Percentiles rank a stretch among this genome's conserved stretches.
phyloP scores from a whole-genome alignment of 2,888 invertebrate genomes.

The Alviniconcha strummeri region DNA sequence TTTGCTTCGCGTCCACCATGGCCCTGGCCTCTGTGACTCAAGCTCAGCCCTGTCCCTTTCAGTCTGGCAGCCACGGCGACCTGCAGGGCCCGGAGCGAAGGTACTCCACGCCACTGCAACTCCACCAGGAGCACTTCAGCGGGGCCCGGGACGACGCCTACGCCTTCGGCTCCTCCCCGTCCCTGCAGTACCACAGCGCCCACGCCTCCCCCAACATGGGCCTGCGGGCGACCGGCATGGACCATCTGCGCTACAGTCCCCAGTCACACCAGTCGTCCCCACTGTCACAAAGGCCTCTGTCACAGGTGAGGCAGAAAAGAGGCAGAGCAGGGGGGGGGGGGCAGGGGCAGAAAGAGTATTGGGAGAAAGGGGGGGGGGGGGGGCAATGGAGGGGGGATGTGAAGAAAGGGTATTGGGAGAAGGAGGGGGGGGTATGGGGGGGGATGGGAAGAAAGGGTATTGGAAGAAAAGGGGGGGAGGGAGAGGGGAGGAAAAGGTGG shows the following conservation, averaged over 20 bases:
- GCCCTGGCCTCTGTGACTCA: no score
- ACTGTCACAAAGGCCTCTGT: conserved; percentile 10
- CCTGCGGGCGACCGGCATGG: conserved; percentile 33
- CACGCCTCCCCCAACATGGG: conserved; percentile 34
- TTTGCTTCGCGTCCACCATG: no score
- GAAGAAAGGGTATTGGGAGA: no score
- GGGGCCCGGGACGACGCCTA: conserved; percentile 59
- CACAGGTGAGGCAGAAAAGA: background rate
- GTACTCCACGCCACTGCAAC: conserved; percentile 50
- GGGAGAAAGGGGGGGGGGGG: background rate
- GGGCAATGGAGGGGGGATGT: no score
- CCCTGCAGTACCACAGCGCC: conserved; percentile 40
- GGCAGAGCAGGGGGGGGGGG: no score
- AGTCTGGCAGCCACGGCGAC: conserved; percentile 54
- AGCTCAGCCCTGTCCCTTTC: background rate
- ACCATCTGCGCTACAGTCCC: conserved; percentile 26
- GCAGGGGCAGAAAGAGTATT: no score
- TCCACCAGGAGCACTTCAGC: conserved; percentile 40
- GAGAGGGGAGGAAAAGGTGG: no score
- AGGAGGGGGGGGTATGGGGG: no score
- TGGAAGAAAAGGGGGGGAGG: no score
- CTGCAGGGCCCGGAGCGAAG: conserved; percentile 52
- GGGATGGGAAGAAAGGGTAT: background rate
- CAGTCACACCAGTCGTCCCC: background rate
- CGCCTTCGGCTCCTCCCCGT: conserved; percentile 55